Base-by-base conservation (phyloP, 1,140 invertebrate species). In the Zaprionus lachaisei region DNA sequence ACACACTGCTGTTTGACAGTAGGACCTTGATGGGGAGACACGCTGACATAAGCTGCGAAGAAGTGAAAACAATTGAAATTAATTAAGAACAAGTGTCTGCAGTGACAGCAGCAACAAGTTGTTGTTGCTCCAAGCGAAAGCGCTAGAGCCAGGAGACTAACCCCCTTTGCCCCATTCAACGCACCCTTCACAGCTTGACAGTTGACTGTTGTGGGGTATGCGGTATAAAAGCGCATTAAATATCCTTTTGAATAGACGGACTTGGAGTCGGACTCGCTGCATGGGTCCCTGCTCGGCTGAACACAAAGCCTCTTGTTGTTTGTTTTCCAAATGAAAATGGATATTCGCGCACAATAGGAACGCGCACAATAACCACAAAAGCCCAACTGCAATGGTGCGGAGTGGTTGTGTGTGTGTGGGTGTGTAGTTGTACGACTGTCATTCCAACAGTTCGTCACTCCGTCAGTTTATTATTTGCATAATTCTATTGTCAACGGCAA, bases 281-380 rank as follows among this genome's bases (percentile, higher is more conserved):
- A 12, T 31, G 51, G 63, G 55, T 55, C 58, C 37, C 49, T n/a
- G 41, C 41, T 9, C 54, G 66, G 61, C 69, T 65, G 22, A 51
- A 31, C 61, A 81, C 71, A 87, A 75, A 79, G 71, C 67, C 68
- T 51, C 68, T 72, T 89, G 84, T 79, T 87, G 83, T 77, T 78
- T 31, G 47, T 34, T 26, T 89, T 87, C 77, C 78, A 81, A 83
- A 81, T 89, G 77, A 71, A 87, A 89, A 89, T 83, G 75, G 80
- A 81, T 81, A 83, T 86, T 80, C 68, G 77, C 68, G 84, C 84
- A 83, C 84, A 81, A 86, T 81, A 81, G 58, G 66, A 47, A 38
- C 63, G 51, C 55, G 17, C 63, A 74, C 81, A 79, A 78, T 41
- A 60, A 22, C 58, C 24, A 56, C 51, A 63, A 64, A n/a, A 57